Base-by-base conservation (phyloP, 2,888 invertebrate genomes). In the Agrotis puta region DNA sequence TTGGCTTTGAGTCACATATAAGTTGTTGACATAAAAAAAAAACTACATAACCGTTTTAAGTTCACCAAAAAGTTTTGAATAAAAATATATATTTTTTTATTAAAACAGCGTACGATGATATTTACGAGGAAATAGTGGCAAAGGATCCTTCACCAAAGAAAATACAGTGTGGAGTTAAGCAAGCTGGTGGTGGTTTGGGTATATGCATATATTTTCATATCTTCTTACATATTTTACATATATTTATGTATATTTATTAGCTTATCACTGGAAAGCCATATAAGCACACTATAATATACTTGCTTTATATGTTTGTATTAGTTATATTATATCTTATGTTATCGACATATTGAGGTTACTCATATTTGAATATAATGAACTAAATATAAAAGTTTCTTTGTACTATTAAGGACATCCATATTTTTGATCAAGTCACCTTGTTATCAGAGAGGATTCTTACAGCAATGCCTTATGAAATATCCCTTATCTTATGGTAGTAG, bases 121-220 rank as follows among this genome's bases (percentile, higher is more conserved):
- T 96, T 81, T 96, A 96, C 82, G 95, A 95, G 73, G 94, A 92
- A 88, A 95, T 96, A 82, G 85, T 95, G 75, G 96, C 95, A 88
- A 89, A 88, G 14, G 88, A 88, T 74, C 84, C 90, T 71, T 77
- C 82, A 63, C 88, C 91, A 75, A 88, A 91, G 65, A 89, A 92
- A 73, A 89, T 90, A 54, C 92, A 93, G 77, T 95, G 95, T 79
- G 94, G 93, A 58, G 94, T 95, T 5, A 95, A 90, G 78, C 93
- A 95, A 88, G 94, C 94, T 77, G 92, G 92, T 65, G 92, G 94
- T 78, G 95, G 94, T 88, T 86, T 95, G 82, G 96, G 96, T 96
- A 94, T 83, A 72, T 9, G 24, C 2, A 56, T 56, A 39, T 39
- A 39, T 39, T 39, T 39, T 33, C 2, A 33, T 33, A 33, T 56